Conservation (phyloP, 2,113 vertebrate species). For the Pituophis catenifer region DNA sequence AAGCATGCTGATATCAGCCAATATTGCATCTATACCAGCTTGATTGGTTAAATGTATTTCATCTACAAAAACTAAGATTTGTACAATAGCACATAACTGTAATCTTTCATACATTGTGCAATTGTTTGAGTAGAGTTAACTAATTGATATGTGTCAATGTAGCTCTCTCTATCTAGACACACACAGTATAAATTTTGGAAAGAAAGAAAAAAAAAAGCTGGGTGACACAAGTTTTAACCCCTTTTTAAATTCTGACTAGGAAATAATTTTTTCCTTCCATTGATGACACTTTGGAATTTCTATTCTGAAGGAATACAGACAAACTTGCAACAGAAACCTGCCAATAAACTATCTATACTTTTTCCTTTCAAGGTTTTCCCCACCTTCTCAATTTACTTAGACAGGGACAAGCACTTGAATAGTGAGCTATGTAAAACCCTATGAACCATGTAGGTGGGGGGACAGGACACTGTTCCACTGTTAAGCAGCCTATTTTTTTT, state of each 20-base stretch:
- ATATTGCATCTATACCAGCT: neutral
- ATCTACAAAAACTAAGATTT: constrained; percentile 42
- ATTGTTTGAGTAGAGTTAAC: constrained; percentile 50
- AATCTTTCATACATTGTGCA: constrained; percentile 63
- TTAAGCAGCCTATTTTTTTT: neutral
- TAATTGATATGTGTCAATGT: constrained; percentile 70
- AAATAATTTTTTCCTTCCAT: constrained; percentile 81
- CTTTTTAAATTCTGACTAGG: constrained; percentile 71
- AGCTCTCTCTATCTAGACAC: neutral
- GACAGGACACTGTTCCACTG: neutral
- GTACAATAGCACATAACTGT: constrained; percentile 54
- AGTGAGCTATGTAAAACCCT: neutral
- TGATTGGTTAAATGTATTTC: constrained; percentile 24
- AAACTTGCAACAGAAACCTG: constrained; percentile 70
- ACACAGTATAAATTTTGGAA: constrained; percentile 66
- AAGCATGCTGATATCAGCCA: constrained; percentile 13
- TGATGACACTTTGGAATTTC: constrained; percentile 96
- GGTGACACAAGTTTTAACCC: constrained; percentile 72
- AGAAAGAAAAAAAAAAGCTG: constrained; percentile 71
- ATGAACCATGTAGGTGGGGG: neutral
- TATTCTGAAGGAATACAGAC: constrained; percentile 77
- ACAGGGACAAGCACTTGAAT: neutral
- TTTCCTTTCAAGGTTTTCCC: constrained; percentile 74
- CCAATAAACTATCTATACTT: constrained; percentile 57
- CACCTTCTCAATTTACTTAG: constrained; percentile 41